Conservation (phyloP, 2,797 vertebrate genomes). For the Atherinosoma microstoma region DNA sequence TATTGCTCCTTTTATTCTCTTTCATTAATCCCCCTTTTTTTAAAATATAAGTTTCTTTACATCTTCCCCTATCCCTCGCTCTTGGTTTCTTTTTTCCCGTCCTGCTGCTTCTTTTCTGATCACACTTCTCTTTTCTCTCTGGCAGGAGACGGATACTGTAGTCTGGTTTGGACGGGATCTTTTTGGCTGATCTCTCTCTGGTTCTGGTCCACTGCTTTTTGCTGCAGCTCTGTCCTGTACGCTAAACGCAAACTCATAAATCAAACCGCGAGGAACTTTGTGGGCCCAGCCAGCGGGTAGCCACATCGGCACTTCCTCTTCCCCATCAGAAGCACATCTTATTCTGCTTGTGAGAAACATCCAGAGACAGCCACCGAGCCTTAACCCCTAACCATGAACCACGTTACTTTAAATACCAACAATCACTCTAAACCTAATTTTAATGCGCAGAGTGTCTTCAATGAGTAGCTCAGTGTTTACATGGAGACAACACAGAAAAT, state of each 20-base stretch:
- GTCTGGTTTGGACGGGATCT: slow-evolving; percentile 42
- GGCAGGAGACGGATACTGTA: slow-evolving; percentile 23
- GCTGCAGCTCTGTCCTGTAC: slow-evolving; percentile 41
- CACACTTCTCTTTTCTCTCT: slow-evolving; percentile 14
- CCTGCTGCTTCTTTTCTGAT: slow-evolving; percentile 8
- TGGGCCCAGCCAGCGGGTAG: slow-evolving; percentile 31
- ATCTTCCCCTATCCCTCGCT: neutral
- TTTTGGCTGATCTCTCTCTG: slow-evolving; percentile 58
- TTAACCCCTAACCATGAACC: slow-evolving; percentile 13
- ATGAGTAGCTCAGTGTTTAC: too few relatives aligned
- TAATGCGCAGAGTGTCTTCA: neutral
- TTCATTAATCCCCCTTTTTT: neutral
- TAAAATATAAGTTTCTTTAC: slow-evolving; percentile 8
- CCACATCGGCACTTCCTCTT: slow-evolving; percentile 43
- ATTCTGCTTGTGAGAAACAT: slow-evolving; percentile 7
- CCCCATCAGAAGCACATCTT: neutral
- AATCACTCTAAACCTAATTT: neutral
- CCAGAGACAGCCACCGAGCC: slow-evolving; percentile 4
- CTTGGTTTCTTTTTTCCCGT: neutral
- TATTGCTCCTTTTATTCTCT: slow-evolving; percentile 1
- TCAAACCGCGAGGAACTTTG: slow-evolving; percentile 58
- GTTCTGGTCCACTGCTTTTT: slow-evolving; percentile 57
- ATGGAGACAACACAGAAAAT: too few relatives aligned
- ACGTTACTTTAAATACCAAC: slow-evolving; percentile 13
- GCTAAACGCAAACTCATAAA: slow-evolving; percentile 64